Evolutionary conservation across 1,140 invertebrate species (phyloP).

Genomic region (Cyclargus thomasi): DNA sequence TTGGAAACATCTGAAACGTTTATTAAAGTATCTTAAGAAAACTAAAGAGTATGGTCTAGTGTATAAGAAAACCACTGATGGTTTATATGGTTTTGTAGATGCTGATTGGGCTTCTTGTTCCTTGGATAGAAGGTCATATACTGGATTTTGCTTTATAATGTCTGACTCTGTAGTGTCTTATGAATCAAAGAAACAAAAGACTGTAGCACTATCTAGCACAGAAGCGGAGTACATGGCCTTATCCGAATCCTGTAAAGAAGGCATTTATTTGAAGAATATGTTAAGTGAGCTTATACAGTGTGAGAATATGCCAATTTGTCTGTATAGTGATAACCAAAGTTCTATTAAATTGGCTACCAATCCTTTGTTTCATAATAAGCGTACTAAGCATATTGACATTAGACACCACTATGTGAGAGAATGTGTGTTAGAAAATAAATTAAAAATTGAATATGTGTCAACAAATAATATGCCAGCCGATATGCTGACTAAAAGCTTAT

Average conservation of each 20-base stretch:
- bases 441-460: slow-evolving; percentile 12
- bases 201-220: slow-evolving; percentile 11
- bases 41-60: slow-evolving; percentile 21
- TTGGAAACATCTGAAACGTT: slow-evolving; percentile 20
- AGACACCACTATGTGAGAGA: slow-evolving; percentile 14
- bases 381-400: slow-evolving; percentile 17
- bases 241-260: slow-evolving; percentile 11
- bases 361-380: slow-evolving; percentile 15
- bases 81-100: slow-evolving; percentile 22
- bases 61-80: slow-evolving; percentile 3
- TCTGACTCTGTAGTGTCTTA: slow-evolving; percentile 7
- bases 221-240: slow-evolving; percentile 13
- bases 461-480: slow-evolving; percentile 11
- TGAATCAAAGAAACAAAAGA: slow-evolving; percentile 14
- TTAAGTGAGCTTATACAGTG: background rate
- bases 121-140: slow-evolving; percentile 15
- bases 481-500: slow-evolving; percentile 12
- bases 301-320: slow-evolving; percentile 14
- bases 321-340: slow-evolving; percentile 16
- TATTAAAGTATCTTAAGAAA: slow-evolving; percentile 24
- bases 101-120: slow-evolving; percentile 22
- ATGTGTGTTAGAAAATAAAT: slow-evolving; percentile 8
- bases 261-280: slow-evolving; percentile 4
- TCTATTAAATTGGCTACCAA: slow-evolving; percentile 18
- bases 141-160: slow-evolving; percentile 15